A percentile compares a stretch with the other conserved stretches of the same genome.
Evolutionary conservation across 92 coral and sea anemone genomes (phyloP).

Genomic region (Parazoanthus darwini): DNA sequence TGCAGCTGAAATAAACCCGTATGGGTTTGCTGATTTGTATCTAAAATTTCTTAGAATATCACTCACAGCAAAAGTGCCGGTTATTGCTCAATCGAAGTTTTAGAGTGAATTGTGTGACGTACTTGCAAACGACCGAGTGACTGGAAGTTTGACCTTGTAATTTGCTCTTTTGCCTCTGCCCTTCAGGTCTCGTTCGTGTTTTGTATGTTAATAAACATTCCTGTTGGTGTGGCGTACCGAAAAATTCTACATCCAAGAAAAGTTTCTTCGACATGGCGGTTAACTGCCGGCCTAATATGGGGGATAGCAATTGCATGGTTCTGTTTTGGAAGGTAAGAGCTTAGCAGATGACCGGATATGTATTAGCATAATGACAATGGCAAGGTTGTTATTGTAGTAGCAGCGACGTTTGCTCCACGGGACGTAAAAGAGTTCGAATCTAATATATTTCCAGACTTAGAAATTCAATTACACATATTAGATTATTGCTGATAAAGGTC

Average conservation of each 20-base stretch:
- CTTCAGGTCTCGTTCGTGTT: conserved; percentile 56
- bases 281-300: conserved; percentile 58
- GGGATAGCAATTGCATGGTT: conserved; percentile 74
- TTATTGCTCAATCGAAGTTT: background rate
- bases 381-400: background rate
- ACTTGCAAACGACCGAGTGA: background rate
- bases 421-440: background rate
- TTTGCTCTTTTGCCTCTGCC: conserved; percentile 21
- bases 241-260: conserved; percentile 60
- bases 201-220: conserved; percentile 62
- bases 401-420: background rate
- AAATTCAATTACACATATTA: too few relatives aligned
- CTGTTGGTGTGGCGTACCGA: conserved; percentile 70
- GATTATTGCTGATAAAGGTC: background rate
- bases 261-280: conserved; percentile 61
- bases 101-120: background rate
- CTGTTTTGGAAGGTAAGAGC: conserved; percentile 73
- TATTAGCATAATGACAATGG: conserved; percentile 11
- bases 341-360: background rate
- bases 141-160: background rate
- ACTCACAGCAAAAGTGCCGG: background rate
- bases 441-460: background rate
- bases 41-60: background rate
- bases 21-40: background rate
- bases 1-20: too few relatives aligned